phyloP scores from a whole-genome alignment of 2,888 invertebrate species.

The Campaea margaritaria region DNA sequence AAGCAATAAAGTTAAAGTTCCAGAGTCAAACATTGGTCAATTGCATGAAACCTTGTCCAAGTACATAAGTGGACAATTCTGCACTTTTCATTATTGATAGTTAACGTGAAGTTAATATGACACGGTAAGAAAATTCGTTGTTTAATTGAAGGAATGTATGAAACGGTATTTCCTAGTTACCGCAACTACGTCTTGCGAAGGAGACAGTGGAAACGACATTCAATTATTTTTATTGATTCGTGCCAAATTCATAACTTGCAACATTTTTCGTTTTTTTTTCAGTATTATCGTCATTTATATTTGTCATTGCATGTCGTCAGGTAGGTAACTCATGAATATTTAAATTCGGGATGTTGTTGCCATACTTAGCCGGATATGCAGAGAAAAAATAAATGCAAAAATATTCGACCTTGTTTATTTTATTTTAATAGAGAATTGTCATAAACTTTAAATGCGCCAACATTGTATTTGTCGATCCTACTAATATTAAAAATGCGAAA shows the following conservation, averaged over 20 bases:
- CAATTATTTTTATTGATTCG: not conserved
- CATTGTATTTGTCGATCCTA: too few species aligned
- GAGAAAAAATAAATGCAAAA: too few species aligned
- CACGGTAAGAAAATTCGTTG: not conserved
- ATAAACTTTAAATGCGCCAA: too few species aligned
- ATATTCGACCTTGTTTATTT: too few species aligned
- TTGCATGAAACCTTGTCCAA: not conserved
- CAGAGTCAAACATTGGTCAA: slow-evolving; percentile 1
- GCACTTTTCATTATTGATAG: not conserved
- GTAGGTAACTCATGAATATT: slow-evolving; percentile 1
- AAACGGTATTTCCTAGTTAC: slow-evolving; percentile 7
- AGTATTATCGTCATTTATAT: too few species aligned
- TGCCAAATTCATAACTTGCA: too few species aligned
- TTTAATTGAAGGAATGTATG: not conserved
- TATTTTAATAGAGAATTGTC: too few species aligned
- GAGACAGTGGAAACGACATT: not conserved
- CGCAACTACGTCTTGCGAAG: slow-evolving; percentile 2
- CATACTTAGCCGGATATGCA: too few species aligned
- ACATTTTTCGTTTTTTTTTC: too few species aligned
- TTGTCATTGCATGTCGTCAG: slow-evolving; percentile 27
- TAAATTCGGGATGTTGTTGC: not conserved
- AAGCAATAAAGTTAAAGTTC: too few species aligned
- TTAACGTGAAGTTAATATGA: not conserved
- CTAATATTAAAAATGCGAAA: too few species aligned
- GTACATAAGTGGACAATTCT: not conserved